Evolutionary conservation across 2,888 invertebrate species (phyloP), one percentile per base, ranked within the genome.

Genomic region (Leucoma salicis): DNA sequence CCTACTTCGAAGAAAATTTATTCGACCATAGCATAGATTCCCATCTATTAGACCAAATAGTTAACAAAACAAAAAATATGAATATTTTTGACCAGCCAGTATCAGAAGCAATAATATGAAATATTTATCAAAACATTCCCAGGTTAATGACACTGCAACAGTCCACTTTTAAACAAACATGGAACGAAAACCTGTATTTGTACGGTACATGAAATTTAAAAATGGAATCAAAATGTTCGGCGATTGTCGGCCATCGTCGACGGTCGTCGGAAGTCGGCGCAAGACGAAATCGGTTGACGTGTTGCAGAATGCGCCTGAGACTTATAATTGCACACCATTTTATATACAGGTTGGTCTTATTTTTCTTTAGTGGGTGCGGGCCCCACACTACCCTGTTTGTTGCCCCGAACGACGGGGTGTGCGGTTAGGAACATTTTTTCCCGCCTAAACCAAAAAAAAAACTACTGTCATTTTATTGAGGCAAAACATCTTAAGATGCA

Each of bases 221-320:
- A 60, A 56, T 60, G 60, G 62, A 60, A 63, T 59, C 57, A 59
- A 51, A 56, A 45, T 43, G 43, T 50, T 55, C 42, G 44, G 47
- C 35, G 15, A 47, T 41, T 35, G 48, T 59, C 43, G 46, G 45
- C 33, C 6, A 38, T 29, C 35, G 46, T 45, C 55, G 54, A 57
- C 29, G 12, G 15, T 31, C 15, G 31, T 10, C 25, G 12, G n/a
- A 31, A 13, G 41, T 41, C 41, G 36, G 42, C 32, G 32, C 16
- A 45, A 33, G 39, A 32, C 58, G 58, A 58, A 68, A 70, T 69
- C 63, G 53, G 66, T 59, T 66, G 72, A 77, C 72, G 84, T 84
- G 84, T 82, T 75, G 84, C 65, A 73, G 83, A 78, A 87, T 86
- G 82, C 78, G 72, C 57, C 68, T 55, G 70, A 66, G 70, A 65